Conservation (phyloP, 2,797 vertebrate genomes). For the Chiroxiphia lanceolata region DNA sequence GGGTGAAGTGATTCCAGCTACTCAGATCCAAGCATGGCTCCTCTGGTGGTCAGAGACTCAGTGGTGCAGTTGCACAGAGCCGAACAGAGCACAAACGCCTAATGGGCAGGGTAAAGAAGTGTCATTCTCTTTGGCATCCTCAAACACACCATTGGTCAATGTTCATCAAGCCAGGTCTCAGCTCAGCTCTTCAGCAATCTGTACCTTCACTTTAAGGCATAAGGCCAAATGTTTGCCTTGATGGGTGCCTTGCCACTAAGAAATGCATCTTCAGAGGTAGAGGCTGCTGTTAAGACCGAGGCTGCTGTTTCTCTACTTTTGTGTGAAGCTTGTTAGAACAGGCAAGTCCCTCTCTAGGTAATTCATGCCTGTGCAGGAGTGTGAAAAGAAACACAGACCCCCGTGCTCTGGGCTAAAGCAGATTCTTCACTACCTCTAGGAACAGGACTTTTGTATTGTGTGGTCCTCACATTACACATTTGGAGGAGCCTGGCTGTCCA, state of each 20-base stretch:
- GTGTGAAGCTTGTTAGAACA: neutral
- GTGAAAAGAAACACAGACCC: neutral
- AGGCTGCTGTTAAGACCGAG: neutral
- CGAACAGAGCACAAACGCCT: fast-evolving
- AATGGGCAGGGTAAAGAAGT: neutral
- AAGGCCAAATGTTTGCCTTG: neutral
- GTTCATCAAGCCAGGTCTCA: neutral
- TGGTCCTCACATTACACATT: neutral
- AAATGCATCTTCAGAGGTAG: neutral
- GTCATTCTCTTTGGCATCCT: neutral
- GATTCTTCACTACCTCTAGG: neutral
- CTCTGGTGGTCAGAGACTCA: neutral
- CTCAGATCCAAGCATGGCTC: fast-evolving
- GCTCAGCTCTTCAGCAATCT: neutral
- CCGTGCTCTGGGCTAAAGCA: neutral
- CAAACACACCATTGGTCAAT: neutral
- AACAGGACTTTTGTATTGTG: neutral
- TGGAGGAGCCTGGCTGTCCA: neutral
- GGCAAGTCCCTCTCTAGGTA: neutral
- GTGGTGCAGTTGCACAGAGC: fast-evolving
- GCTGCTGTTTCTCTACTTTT: neutral
- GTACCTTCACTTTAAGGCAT: neutral
- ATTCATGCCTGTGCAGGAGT: neutral
- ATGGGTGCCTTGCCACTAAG: neutral
- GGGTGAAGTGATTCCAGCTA: neutral